phyloP scores from a whole-genome alignment of 2,888 invertebrate genomes.

The Lasioglossum vierecki region DNA sequence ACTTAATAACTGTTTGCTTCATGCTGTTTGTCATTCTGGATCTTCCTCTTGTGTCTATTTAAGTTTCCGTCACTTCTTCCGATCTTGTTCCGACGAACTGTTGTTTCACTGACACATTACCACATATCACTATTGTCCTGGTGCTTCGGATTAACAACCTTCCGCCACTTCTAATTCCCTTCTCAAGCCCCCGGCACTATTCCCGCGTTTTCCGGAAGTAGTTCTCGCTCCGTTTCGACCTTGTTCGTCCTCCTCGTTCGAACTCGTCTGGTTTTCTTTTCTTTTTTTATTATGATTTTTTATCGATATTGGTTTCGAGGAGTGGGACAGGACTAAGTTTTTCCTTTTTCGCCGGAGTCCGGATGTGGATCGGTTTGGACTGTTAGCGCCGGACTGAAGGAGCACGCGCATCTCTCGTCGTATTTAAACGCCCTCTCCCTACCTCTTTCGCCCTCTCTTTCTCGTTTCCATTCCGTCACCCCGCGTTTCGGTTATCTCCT shows the following conservation, averaged over 20 bases:
- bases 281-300: not conserved
- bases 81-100: not conserved
- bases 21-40: conserved; percentile 85
- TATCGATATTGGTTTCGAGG: conserved; percentile 36
- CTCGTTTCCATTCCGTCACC: conserved; percentile 53
- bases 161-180: conserved; percentile 2
- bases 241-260: not conserved
- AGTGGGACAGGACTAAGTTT: conserved; percentile 43
- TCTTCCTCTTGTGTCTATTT: conserved; percentile 6
- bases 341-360: conserved; percentile 42
- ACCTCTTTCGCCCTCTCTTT: conserved; percentile 69
- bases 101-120: conserved; percentile 71
- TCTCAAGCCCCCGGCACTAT: conserved; percentile 25
- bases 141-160: not conserved
- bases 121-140: conserved; percentile 50
- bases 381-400: conserved; percentile 82
- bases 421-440: conserved; percentile 83
- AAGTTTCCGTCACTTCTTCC: not conserved
- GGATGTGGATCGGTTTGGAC: conserved; percentile 79
- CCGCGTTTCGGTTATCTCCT: conserved; percentile 54
- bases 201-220: conserved; percentile 12
- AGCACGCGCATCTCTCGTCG: conserved; percentile 82
- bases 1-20: conserved; percentile 86
- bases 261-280: not conserved
- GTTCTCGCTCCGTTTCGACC: not conserved